Base-by-base conservation (phyloP, 2,888 invertebrate genomes). In the Standfussiana lucernea region DNA sequence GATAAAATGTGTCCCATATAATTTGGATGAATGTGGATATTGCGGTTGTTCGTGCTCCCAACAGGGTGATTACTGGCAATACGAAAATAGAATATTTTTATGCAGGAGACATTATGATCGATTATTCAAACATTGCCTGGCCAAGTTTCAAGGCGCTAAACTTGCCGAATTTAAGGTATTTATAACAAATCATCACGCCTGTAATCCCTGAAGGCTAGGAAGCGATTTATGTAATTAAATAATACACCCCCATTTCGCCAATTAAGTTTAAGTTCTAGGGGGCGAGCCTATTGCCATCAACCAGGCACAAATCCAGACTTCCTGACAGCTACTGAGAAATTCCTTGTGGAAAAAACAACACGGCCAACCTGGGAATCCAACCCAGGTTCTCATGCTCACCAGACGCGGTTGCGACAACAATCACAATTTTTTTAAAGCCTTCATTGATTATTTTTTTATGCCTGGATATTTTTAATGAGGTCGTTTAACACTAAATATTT, bases 51-150 rank as follows among this genome's bases (percentile, higher is more conserved):
- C 94, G 0, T 97, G 97, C 82, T 95, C 96, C 0, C 93, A 93
- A 4, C 96, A 97, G 81, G 97, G 97, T 2, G 97, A 97, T 89
- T 97, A 97, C 86, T 97, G 97, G 96, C 97, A 97, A 79, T 97
- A 93, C 85, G 97, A 97, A 86, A 94, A 97, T 83, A 92, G 94
- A 83, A 91, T 96, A 74, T 97, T 95, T 81, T 90, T 97, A 21
- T 97, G 97, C 88, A 91, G 97, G 83, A 93, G 92, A 85, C 96
- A 97, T 89, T 96, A 96, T 75, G 71, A 90, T 0, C 89, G 90
- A 80, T 88, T 96, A n/a, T 96, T 96, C 75, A 95, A 92, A 79
- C 92, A 95, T 83, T 95, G 96, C 76, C 85, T 96, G n/a, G 79
- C 95, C 0, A 96, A 95, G 89, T 96, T 94, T 82, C 96, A 95